These are phyloP conservation scores for Taurulus bubalis DNA, from an alignment of 2,113 vertebrate genomes.

Conservation along the genomic window DNA sequence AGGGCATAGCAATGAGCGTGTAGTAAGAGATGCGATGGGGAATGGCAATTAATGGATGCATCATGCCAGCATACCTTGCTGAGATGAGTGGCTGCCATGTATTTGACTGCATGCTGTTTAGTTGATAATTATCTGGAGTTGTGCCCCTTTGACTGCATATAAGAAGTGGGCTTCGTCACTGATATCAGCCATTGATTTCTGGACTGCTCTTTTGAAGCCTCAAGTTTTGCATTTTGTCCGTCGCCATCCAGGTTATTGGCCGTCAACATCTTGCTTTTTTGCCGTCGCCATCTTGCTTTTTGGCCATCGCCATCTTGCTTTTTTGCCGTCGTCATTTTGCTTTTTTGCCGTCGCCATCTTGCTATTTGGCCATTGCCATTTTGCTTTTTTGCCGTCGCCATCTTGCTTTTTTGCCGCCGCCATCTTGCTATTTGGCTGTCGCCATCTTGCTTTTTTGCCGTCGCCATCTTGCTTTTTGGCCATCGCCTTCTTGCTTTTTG, in stretches of 20 bases:
- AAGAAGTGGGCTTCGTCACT: background rate
- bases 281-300: background rate
- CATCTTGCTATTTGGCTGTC: background rate
- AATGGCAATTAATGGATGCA: conserved; percentile 24
- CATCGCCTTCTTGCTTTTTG: background rate
- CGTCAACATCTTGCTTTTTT: background rate
- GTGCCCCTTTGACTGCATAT: background rate
- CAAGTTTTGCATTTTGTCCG: background rate
- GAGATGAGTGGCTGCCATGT: background rate
- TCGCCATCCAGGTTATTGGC: background rate
- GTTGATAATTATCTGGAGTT: background rate
- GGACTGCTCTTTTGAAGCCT: too few species aligned
- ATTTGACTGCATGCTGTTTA: background rate
- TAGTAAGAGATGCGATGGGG: conserved; percentile 1
- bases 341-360: background rate
- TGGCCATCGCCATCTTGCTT: too few species aligned
- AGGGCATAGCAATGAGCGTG: conserved; percentile 26
- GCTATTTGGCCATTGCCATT: background rate
- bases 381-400: too few species aligned
- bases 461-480: background rate
- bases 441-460: background rate
- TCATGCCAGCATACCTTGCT: background rate
- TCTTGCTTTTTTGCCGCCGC: too few species aligned
- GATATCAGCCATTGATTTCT: background rate
- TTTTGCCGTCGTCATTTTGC: background rate